Evolutionary conservation across 2,113 vertebrate genomes (phyloP), one percentile per base, ranked within the genome.

Genomic region (Tenebrosternarchus preto): DNA sequence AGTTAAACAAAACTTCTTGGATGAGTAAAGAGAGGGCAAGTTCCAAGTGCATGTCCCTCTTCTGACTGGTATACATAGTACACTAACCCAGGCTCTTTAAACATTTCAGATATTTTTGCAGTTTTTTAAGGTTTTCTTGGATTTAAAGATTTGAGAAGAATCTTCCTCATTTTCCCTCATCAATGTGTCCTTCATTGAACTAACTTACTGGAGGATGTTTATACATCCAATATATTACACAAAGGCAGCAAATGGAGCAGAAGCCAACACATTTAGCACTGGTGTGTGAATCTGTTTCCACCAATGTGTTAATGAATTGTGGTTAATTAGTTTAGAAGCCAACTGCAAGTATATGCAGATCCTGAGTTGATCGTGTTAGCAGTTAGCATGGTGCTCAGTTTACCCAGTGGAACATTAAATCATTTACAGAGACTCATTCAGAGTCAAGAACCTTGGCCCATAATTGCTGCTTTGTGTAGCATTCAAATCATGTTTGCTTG

Each of bases 241-340:
- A 63, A 39, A 59, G 33, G 55, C 57, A 43, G 56, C 29, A 60
- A 70, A 73, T 43, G 17, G 66, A 43, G n/a, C 53, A 64, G 27
- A 31, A 39, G 33, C 33, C 64, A 50, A 19, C 9, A 86, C 87
- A 80, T 86, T 90, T 89, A 88, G 82, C 88, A 79, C 73, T 84
- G 82, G 86, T 87, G 87, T 91, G 90, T 84, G 86, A 91, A 91
- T 91, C 89, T 91, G 89, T 91, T 91, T 91, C 90, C 87, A 83
- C 85, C 46, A 68, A 76, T 87, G 91, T 84, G 89, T 88, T 92
- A 92, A 93, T 92, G 90, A 92, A 92, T 85, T 82, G 85, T 82
- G 80, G 82, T 85, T 85, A 86, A n/a, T 83, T 84, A 60, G 64
- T 84, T 46, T 82, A 85, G 87, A 89, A 89, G 88, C 85, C 88